Evolutionary conservation across 2,113 vertebrate species (phyloP).

Genomic region (Ramphastos sulfuratus): DNA sequence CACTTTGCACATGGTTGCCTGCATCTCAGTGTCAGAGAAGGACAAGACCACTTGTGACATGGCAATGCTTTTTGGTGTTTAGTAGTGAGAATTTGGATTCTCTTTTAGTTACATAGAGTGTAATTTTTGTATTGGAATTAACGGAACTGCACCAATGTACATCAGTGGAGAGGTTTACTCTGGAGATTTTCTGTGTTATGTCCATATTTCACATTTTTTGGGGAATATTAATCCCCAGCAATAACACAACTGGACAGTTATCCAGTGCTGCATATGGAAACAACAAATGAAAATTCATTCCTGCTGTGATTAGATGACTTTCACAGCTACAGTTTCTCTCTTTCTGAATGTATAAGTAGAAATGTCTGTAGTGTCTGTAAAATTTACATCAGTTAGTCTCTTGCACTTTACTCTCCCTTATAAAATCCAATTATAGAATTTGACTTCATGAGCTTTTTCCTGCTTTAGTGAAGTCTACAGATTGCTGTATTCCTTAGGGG

Average conservation of each 20-base stretch:
- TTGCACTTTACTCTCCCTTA: background rate
- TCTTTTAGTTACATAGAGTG: background rate
- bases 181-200: background rate
- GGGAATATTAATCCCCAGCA: background rate
- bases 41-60: background rate
- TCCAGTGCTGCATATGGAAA: background rate
- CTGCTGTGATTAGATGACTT: background rate
- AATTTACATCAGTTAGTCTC: background rate
- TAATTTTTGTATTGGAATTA: background rate
- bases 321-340: background rate
- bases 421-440: background rate
- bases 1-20: fast-evolving
- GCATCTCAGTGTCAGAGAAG: background rate
- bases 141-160: background rate
- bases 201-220: background rate
- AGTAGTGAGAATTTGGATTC: background rate
- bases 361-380: background rate
- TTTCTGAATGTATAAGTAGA: background rate
- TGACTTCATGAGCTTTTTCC: background rate
- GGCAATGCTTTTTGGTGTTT: background rate
- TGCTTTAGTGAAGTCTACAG: background rate
- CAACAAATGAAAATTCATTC: background rate
- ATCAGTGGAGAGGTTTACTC: background rate
- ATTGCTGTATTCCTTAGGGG: background rate
- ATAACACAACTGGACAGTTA: background rate